Base-by-base conservation (phyloP, 2,888 invertebrate species). In the Ryuthela nishihirai region DNA sequence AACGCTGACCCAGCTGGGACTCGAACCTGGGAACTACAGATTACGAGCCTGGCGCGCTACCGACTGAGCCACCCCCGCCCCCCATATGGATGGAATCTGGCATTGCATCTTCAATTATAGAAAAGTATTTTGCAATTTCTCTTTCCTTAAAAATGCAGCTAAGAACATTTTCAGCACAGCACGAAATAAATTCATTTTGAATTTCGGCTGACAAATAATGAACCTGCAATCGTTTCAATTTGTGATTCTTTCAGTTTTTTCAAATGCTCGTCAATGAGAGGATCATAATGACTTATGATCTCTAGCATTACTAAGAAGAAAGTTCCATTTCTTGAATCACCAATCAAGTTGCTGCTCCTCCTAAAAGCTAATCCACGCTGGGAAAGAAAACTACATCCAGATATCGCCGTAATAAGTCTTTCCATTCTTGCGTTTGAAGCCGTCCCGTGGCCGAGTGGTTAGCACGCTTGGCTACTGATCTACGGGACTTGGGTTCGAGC, bases 231-330 rank as follows among this genome's bases (percentile, higher is more conserved):
- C 46, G 4, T 4, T n/a, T 34, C 9, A 1, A n/a, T n/a, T 21
- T 46, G 36, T 1, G 46, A 34, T 0, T 46, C 46, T 15, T 46
- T 36, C 7, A 46, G 72, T 73, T 42, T 32, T 38, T 26, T 41
- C 40, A 54, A 43, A 40, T 45, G 45, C 25, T 38, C 24, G 20
- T 45, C 21, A 39, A 46, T 25, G 18, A 58, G 18, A 17, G 41
- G 38, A 34, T 54, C 35, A 54, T 44, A 46, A 29, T 26, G 23
- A 26, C 52, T 34, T 5, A 58, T 38, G n/a, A 58, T 36, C 32
- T 52, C 58, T n/a, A 52, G 21, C 9, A 45, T 25, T 12, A 38
- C 52, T 12, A 53, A 20, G n/a, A n/a, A n/a, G 5, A 42, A 58
- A 45, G 45, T 58, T 7, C 54, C 52, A 54, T 54, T 62, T 10